phyloP scores from a whole-genome alignment of 2,888 invertebrate species.

The Heliconius cydno region DNA sequence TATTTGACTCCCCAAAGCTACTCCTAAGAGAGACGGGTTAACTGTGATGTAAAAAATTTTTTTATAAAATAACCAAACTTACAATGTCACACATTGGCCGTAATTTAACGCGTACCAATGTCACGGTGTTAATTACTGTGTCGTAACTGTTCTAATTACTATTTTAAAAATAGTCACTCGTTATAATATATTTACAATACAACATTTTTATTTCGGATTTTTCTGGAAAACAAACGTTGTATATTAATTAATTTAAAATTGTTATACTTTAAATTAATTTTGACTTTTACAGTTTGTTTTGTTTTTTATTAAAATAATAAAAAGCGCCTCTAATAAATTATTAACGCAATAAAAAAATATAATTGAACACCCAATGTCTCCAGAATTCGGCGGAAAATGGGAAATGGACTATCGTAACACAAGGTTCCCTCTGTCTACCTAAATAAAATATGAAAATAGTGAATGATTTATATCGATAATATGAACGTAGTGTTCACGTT shows the following conservation, averaged over 20 bases:
- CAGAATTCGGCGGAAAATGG: no score
- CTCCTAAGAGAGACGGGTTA: background rate
- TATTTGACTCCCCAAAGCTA: no score
- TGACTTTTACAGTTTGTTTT: no score
- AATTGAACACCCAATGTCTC: no score
- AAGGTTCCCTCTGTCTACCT: no score
- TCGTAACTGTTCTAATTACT: constrained; percentile 27
- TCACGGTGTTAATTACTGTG: constrained; percentile 27
- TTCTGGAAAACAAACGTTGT: background rate
- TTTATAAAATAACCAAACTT: background rate
- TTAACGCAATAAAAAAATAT: no score
- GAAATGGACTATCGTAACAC: no score
- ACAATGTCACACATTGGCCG: constrained; percentile 30
- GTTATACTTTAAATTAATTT: no score
- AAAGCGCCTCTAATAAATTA: background rate
- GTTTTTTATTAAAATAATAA: no score
- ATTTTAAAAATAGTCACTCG: constrained; percentile 6
- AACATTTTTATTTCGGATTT: background rate
- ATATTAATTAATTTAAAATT: background rate
- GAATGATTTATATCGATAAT: constrained; percentile 16
- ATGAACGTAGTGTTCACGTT: constrained; percentile 15
- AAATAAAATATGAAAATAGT: background rate
- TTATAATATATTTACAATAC: background rate
- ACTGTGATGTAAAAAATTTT: background rate
- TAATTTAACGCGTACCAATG: constrained; percentile 32